Conservation (phyloP, 2,113 vertebrate species). For the Nanorana parkeri region DNA sequence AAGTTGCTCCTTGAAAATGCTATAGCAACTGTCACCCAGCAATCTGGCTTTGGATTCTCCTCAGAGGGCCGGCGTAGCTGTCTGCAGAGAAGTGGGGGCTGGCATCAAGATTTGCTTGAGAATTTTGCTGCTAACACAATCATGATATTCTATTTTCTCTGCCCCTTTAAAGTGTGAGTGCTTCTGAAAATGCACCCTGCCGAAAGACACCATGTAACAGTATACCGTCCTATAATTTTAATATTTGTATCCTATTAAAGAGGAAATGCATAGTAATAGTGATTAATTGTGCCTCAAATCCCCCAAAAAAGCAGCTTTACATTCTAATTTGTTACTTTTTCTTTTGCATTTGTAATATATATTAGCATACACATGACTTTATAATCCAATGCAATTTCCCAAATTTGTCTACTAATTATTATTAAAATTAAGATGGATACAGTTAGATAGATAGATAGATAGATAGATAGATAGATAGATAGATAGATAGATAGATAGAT, state of each 20-base stretch:
- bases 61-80: slow-evolving; percentile 14
- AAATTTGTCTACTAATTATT: too few species aligned
- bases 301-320: background rate
- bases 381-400: too few species aligned
- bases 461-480: too few species aligned
- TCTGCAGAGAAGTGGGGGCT: slow-evolving; percentile 21
- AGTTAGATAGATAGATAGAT: too few species aligned
- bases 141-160: background rate
- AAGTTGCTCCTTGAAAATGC: slow-evolving; percentile 97
- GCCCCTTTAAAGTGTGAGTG: slow-evolving; percentile 12
- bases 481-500: too few species aligned
- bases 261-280: background rate
- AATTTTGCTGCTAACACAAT: background rate
- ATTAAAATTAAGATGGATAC: too few species aligned
- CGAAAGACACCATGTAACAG: background rate
- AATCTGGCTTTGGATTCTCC: slow-evolving; percentile 44
- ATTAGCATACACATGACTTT: slow-evolving; percentile 7
- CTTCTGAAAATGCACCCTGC: background rate
- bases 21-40: slow-evolving; percentile 89
- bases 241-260: too few species aligned
- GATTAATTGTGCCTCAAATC: background rate
- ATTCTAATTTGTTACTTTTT: background rate
- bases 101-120: slow-evolving; percentile 7
- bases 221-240: too few species aligned
- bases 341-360: slow-evolving; percentile 15